Conservation (phyloP, 2,113 vertebrate genomes). For the Hemichromis elongatus region DNA sequence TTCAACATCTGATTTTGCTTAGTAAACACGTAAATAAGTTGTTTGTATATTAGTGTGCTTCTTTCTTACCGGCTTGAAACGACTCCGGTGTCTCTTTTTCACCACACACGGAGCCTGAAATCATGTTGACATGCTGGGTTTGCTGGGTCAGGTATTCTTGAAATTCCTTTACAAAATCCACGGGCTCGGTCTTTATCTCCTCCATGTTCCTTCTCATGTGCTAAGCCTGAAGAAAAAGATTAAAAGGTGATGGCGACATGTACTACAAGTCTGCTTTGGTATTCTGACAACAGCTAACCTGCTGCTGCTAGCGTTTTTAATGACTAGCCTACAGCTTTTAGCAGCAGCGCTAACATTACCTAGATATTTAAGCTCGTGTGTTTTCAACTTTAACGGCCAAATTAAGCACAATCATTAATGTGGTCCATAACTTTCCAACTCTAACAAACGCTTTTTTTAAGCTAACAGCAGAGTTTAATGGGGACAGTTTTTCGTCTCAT, state of each 20-base stretch:
- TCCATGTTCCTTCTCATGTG: slow-evolving; percentile 42
- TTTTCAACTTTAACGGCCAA: not conserved
- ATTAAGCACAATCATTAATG: not conserved
- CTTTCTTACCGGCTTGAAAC: slow-evolving; percentile 78
- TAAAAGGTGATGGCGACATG: not conserved
- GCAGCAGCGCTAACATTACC: not conserved
- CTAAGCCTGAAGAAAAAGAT: not conserved
- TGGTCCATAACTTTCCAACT: not conserved
- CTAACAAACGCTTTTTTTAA: not conserved
- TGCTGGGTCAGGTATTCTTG: slow-evolving; percentile 98
- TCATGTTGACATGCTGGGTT: slow-evolving; percentile 99
- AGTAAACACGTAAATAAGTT: not conserved
- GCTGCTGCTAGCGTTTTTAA: not conserved
- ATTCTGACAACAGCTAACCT: not conserved
- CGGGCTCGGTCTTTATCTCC: slow-evolving; percentile 85
- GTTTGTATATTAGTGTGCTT: not conserved
- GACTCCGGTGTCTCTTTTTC: slow-evolving; percentile 83
- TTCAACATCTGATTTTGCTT: not conserved
- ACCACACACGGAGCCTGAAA: slow-evolving; percentile 92
- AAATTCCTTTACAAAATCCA: slow-evolving; percentile 99
- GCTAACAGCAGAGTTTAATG: not conserved
- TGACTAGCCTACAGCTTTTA: not conserved
- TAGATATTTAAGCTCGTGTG: not conserved
- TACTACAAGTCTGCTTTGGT: not conserved
- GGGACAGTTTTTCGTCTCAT: not conserved